A percentile compares a stretch with the other conserved stretches of the same genome.
phyloP scores from a whole-genome alignment of 2,797 vertebrate species.

The Hippopotamyrus pictus region DNA sequence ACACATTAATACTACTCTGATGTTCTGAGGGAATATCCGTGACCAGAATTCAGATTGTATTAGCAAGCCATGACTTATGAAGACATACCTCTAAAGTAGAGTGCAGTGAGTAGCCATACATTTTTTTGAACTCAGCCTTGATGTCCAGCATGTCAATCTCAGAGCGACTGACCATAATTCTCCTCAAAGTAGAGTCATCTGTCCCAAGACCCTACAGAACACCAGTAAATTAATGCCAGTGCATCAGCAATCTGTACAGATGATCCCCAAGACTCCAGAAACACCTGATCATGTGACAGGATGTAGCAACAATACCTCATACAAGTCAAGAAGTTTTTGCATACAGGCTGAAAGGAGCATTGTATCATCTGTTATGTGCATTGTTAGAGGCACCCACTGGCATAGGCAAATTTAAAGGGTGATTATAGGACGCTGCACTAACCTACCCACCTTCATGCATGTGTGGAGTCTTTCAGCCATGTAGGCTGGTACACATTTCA shows the following conservation, averaged over 20 bases:
- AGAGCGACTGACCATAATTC: slow-evolving; percentile 75
- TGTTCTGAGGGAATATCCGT: background rate
- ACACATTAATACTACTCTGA: background rate
- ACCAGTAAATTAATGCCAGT: background rate
- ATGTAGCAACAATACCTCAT: slow-evolving; percentile 19
- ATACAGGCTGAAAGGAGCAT: background rate
- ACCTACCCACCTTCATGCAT: slow-evolving; percentile 68
- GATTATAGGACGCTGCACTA: background rate
- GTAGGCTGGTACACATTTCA: slow-evolving; percentile 68
- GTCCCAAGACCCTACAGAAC: slow-evolving; percentile 70
- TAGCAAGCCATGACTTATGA: background rate
- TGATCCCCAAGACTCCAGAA: slow-evolving; percentile 24
- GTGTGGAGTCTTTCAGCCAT: slow-evolving; percentile 69
- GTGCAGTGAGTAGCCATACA: slow-evolving; percentile 65
- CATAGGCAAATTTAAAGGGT: background rate
- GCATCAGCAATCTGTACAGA: slow-evolving; percentile 42
- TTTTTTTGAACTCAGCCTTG: slow-evolving; percentile 73
- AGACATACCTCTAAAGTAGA: slow-evolving; percentile 68
- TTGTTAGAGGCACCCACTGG: background rate
- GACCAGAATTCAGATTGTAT: background rate
- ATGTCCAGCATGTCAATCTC: slow-evolving; percentile 81
- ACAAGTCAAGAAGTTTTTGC: background rate
- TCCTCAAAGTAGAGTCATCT: slow-evolving; percentile 67
- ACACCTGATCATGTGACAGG: background rate
- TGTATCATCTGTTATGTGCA: background rate